phyloP scores from a whole-genome alignment of 2,797 vertebrate genomes.

The Urosaurus nigricauda region DNA sequence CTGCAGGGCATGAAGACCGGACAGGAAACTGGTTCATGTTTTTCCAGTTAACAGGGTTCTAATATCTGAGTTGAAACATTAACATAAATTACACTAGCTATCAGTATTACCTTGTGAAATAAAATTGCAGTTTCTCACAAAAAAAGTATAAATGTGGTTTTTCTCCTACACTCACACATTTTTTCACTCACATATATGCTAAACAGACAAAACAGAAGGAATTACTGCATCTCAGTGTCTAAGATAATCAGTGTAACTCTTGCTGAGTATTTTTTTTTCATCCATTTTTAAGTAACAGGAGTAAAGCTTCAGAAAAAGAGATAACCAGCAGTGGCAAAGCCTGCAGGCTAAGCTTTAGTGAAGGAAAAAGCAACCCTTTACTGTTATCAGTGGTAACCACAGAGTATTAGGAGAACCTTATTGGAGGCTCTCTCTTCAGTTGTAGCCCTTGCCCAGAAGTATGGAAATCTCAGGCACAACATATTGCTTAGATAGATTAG shows the following conservation, averaged over 20 bases:
- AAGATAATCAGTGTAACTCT: conserved; percentile 44
- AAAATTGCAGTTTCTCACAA: background rate
- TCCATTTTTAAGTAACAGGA: conserved; percentile 24
- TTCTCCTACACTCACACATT: background rate
- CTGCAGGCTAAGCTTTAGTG: conserved; percentile 38
- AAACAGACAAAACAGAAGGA: conserved; percentile 26
- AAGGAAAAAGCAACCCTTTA: conserved; percentile 9
- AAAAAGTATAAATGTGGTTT: background rate
- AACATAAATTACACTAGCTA: background rate
- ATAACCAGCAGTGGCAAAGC: conserved; percentile 45
- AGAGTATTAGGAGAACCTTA: conserved; percentile 41
- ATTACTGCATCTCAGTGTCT: conserved; percentile 52
- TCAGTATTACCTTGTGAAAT: background rate
- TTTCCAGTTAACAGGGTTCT: too few relatives aligned
- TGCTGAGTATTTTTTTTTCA: conserved; percentile 7
- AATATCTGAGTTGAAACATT: too few relatives aligned
- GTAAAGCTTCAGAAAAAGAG: conserved; percentile 48
- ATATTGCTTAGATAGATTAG: conserved; percentile 58
- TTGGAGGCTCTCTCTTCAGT: conserved; percentile 32
- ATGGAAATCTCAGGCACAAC: conserved; percentile 36
- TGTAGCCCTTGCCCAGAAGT: conserved; percentile 49
- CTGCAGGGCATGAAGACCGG: conserved; percentile 24
- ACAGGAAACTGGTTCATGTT: background rate
- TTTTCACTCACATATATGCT: background rate
- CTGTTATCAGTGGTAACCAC: background rate